These are phyloP conservation scores for Neoitamus cyanurus DNA, from an alignment of 2,888 invertebrate genomes.

Conservation along the genomic window DNA sequence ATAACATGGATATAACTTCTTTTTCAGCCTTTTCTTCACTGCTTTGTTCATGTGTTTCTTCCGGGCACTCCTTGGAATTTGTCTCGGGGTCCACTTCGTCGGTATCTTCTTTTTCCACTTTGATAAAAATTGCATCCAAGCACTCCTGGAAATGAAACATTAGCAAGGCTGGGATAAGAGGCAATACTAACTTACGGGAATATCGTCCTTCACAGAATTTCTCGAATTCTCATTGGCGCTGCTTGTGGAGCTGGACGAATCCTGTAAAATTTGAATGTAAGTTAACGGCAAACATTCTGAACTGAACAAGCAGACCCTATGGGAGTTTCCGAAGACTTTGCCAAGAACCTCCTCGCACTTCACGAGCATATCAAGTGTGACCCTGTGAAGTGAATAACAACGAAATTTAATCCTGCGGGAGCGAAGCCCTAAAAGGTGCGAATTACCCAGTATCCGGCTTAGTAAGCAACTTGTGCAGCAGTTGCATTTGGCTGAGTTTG, in stretches of 20 bases:
- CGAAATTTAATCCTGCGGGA: neutral
- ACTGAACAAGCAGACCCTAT: neutral
- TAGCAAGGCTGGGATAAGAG: neutral
- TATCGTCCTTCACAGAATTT: neutral
- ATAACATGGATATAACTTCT: neutral
- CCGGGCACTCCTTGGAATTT: neutral
- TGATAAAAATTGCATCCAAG: neutral
- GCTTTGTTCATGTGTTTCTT: neutral
- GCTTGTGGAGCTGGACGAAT: neutral
- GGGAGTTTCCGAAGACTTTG: neutral
- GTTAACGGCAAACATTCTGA: neutral
- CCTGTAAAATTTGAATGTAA: neutral
- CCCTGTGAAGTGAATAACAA: neutral
- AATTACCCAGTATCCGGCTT: neutral
- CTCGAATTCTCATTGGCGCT: neutral
- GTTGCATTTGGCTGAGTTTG: neutral
- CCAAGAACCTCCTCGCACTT: constrained; percentile 5
- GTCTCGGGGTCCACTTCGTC: neutral
- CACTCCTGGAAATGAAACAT: neutral
- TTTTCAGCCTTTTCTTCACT: neutral
- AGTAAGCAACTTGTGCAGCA: constrained; percentile 9
- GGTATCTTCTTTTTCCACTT: neutral
- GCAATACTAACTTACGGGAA: neutral
- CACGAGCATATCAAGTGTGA: neutral
- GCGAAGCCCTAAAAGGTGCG: neutral